Base-by-base conservation (phyloP, 2,888 invertebrate genomes). In the Aporophyla lueneburgensis region DNA sequence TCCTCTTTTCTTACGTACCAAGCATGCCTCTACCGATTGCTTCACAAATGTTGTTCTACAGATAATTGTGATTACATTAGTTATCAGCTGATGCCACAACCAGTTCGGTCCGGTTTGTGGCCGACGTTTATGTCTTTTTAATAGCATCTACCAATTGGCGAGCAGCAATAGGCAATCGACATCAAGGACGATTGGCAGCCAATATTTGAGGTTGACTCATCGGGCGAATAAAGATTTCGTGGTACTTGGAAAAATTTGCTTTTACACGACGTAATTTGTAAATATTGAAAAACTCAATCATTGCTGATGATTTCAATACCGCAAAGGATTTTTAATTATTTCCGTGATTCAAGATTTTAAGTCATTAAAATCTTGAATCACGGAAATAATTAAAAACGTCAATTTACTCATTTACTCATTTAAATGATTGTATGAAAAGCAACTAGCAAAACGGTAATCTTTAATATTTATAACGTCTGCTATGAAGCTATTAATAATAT, bases 61-160 rank as follows among this genome's bases (percentile, higher is more conserved):
- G 71, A 84, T 87, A 86, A 81, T 87, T 74, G 68, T 58, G 78
- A 86, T 86, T 74, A 82, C 76, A 82, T 88, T 84, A 81, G 58
- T 66, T 80, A 85, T 85, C 87, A 85, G 80, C 83, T 76, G 86
- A 24, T 51, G 33, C 51, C 46, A 59, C 14, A 76, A 83, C 87
- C 76, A 78, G 87, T 81, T 63, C 27, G 40, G 40, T 56, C 81
- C 70, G 78, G 84, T 76, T 66, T 43, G 61, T 59, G 27, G 58
- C 58, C 56, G 86, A 33, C 81, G 56, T 80, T 86, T 84, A 86
- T 86, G 78, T 72, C 53, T 76, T 78, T 86, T 87, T 84, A 87
- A 87, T 88, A 79, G 67, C 76, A 78, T 76, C 80, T 59, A 74
- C 72, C 71, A 84, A 87, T 87, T 84, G 88, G 71, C 77, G 74